A percentile compares a stretch with the other conserved stretches of the same genome.
Evolutionary conservation across 2,113 vertebrate genomes (phyloP).

Genomic region (Ascaphus truei): DNA sequence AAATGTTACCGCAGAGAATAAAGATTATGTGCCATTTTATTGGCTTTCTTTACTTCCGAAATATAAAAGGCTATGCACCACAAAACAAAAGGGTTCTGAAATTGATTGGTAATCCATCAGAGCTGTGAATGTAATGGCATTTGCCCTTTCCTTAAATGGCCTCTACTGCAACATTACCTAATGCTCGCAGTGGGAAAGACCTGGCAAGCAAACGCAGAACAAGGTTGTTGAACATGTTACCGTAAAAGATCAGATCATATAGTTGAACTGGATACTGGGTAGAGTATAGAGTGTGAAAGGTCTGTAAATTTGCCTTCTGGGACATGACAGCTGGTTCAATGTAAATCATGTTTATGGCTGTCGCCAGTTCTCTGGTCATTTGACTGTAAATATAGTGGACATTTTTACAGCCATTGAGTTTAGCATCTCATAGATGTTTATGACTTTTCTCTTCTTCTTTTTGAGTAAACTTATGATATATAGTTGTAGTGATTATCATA

Average conservation of each 20-base stretch:
- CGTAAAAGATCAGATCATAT: constrained; percentile 16
- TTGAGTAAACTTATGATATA: not conserved
- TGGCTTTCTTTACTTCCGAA: constrained; percentile 9
- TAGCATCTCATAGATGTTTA: not conserved
- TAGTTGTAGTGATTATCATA: not conserved
- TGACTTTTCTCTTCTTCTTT: not conserved
- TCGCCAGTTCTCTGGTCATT: constrained; percentile 17
- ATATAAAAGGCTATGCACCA: constrained; percentile 9
- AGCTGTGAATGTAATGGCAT: constrained; percentile 18
- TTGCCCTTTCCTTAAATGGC: constrained; percentile 12
- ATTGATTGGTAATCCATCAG: constrained; percentile 25
- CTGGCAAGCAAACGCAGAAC: not conserved
- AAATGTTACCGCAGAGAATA: constrained; percentile 1
- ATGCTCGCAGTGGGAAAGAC: constrained; percentile 4
- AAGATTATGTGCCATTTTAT: constrained; percentile 20
- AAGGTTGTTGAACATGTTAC: constrained; percentile 6
- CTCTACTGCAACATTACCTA: constrained; percentile 20
- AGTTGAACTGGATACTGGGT: not conserved
- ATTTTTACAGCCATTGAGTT: constrained; percentile 7
- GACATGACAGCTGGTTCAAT: constrained; percentile 5
- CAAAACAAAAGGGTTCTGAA: constrained; percentile 29
- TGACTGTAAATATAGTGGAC: constrained; percentile 18
- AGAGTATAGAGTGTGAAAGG: not conserved
- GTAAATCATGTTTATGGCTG: constrained; percentile 14
- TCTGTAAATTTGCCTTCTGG: constrained; percentile 16